These are phyloP conservation scores for Galeopterus variegatus DNA, from an alignment of 2,113 vertebrate genomes.

Conservation along the genomic window DNA sequence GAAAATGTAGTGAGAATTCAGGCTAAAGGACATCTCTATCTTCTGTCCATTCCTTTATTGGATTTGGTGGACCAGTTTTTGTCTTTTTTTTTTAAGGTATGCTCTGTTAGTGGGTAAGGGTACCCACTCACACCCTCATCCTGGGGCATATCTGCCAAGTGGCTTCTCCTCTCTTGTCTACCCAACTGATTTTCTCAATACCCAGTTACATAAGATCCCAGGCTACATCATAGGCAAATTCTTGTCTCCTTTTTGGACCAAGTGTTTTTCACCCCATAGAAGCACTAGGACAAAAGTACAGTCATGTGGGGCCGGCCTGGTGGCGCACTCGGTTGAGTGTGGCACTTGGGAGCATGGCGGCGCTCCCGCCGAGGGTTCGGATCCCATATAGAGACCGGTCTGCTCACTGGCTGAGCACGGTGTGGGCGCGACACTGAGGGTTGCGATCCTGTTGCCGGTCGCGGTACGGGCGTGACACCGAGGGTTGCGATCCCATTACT, in stretches of 20 bases:
- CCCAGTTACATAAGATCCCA: background rate
- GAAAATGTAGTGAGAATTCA: background rate
- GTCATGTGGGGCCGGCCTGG: too few relatives aligned
- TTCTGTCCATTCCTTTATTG: background rate
- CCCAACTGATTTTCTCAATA: background rate
- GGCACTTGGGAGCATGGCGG: too few relatives aligned
- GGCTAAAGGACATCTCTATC: background rate
- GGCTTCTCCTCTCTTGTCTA: background rate
- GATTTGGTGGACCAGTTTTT: background rate
- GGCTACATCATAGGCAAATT: background rate
- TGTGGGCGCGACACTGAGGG: too few relatives aligned
- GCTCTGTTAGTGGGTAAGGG: background rate
- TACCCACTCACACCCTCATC: background rate
- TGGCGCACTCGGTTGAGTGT: too few relatives aligned
- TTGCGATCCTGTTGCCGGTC: too few relatives aligned
- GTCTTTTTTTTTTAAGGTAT: background rate
- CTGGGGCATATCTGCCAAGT: background rate
- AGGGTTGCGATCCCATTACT: too few relatives aligned
- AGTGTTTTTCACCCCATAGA: background rate
- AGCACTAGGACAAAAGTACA: background rate
- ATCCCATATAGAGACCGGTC: too few relatives aligned
- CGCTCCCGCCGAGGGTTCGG: too few relatives aligned
- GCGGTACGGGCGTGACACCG: too few relatives aligned
- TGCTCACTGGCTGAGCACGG: too few relatives aligned
- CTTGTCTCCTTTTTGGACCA: background rate